Conservation (phyloP, 2,888 invertebrate genomes). For the Acrobasis repandana region DNA sequence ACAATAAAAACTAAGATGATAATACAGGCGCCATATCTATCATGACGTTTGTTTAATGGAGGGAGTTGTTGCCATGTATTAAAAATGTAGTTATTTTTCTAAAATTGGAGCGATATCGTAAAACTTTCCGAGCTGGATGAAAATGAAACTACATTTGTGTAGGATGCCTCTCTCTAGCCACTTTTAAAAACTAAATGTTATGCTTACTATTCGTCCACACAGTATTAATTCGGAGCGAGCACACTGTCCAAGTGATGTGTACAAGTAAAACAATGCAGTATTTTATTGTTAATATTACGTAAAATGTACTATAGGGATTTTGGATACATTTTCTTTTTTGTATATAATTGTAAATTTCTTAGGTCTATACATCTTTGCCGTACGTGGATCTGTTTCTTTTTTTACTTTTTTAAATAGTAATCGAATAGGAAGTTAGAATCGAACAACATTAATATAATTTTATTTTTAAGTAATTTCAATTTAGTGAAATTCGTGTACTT, state of each 20-base stretch:
- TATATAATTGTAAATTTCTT: constrained; percentile 79
- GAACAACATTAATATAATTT: constrained; percentile 42
- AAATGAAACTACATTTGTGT: background rate
- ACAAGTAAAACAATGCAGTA: constrained; percentile 68
- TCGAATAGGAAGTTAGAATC: constrained; percentile 36
- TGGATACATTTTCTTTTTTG: constrained; percentile 73
- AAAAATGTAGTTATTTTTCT: too few species aligned
- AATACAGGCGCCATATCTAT: too few species aligned
- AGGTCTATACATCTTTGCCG: constrained; percentile 59
- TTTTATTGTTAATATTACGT: constrained; percentile 64
- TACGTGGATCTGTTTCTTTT: constrained; percentile 66
- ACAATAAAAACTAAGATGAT: too few species aligned
- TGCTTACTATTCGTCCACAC: constrained; percentile 56
- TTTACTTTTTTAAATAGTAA: constrained; percentile 50
- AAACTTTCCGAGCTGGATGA: too few species aligned
- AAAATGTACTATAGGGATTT: constrained; percentile 60
- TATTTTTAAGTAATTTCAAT: constrained; percentile 32
- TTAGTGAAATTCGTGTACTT: constrained; percentile 37
- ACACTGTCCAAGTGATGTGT: constrained; percentile 45
- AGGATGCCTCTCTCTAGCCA: background rate
- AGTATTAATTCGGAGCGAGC: constrained; percentile 56
- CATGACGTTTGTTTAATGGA: too few species aligned
- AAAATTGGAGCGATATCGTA: too few species aligned
- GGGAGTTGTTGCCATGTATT: too few species aligned
- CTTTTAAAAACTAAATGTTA: constrained; percentile 42